phyloP scores from a whole-genome alignment of 2,797 vertebrate species.

The Danio kyathit region DNA sequence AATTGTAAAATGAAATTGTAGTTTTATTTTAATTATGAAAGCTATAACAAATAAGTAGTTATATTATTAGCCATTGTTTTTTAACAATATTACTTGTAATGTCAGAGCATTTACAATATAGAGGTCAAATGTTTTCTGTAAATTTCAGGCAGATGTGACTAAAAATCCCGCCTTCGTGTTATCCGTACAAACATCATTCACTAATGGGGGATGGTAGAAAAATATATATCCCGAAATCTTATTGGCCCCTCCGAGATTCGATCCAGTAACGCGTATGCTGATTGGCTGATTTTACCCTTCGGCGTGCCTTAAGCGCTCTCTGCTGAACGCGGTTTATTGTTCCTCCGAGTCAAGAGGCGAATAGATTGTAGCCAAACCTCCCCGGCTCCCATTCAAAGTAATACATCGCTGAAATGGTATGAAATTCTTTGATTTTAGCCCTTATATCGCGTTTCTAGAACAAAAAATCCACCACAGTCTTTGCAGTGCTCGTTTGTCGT shows the following conservation, averaged over 20 bases:
- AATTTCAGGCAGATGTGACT: conserved; percentile 14
- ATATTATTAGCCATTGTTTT: too few species aligned
- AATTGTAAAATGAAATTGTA: too few species aligned
- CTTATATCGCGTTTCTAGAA: accelerated
- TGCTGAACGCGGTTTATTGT: conserved; percentile 81
- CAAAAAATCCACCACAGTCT: neutral
- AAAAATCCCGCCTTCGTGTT: conserved; percentile 47
- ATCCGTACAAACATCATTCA: conserved; percentile 74
- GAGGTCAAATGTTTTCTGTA: neutral
- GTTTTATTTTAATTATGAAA: too few species aligned
- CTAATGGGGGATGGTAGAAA: conserved; percentile 78
- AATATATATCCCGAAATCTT: conserved; percentile 40
- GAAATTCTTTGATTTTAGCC: conserved; percentile 9
- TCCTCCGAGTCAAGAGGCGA: conserved; percentile 79
- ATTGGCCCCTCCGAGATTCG: conserved; percentile 76
- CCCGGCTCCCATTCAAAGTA: conserved; percentile 71
- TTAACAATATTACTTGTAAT: neutral
- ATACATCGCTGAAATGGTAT: conserved; percentile 79
- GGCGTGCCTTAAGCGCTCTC: conserved; percentile 58
- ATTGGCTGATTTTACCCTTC: conserved; percentile 74
- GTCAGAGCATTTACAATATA: neutral
- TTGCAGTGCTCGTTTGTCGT: neutral
- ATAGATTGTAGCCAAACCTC: conserved; percentile 70
- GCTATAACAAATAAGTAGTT: too few species aligned
- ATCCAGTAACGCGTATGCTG: conserved; percentile 69